Percentiles rank a stretch among this genome's conserved stretches.
phyloP scores from a whole-genome alignment of 1,140 invertebrate genomes.

The Saxidomus purpurata region DNA sequence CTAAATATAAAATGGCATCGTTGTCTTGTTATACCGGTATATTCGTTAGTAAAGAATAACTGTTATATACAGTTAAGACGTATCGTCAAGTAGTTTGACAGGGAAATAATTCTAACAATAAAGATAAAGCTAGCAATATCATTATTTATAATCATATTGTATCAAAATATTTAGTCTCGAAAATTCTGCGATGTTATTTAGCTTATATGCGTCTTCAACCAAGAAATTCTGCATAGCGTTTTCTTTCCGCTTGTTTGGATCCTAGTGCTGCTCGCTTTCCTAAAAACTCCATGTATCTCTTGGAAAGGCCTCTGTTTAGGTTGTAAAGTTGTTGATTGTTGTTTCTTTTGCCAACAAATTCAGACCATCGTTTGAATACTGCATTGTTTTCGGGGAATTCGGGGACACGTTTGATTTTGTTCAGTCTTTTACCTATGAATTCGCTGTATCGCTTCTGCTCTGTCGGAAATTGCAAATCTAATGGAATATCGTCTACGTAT shows the following conservation, averaged over 20 bases:
- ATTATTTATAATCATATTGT: no score
- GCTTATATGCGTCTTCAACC: background rate
- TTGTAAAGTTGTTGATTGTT: background rate
- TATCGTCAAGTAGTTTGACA: no score
- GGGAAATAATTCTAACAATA: no score
- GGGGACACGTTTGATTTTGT: background rate
- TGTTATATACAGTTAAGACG: no score
- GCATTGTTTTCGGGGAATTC: background rate
- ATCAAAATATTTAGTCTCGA: no score
- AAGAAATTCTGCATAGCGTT: constrained; percentile 33
- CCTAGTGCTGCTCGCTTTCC: constrained; percentile 14
- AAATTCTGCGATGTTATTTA: no score
- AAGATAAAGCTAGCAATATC: no score
- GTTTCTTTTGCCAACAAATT: constrained; percentile 55
- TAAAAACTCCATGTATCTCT: constrained; percentile 60
- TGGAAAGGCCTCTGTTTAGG: background rate
- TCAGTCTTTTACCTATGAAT: constrained; percentile 41
- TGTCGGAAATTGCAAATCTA: background rate
- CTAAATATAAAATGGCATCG: no score
- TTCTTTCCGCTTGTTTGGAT: background rate
- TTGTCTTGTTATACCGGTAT: no score
- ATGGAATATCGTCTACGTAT: background rate
- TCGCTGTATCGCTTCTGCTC: constrained; percentile 42
- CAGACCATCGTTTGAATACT: constrained; percentile 8
- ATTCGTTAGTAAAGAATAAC: no score